Evolutionary conservation across 2,888 invertebrate genomes (phyloP).

Genomic region (Orthonychiurus folsomi): DNA sequence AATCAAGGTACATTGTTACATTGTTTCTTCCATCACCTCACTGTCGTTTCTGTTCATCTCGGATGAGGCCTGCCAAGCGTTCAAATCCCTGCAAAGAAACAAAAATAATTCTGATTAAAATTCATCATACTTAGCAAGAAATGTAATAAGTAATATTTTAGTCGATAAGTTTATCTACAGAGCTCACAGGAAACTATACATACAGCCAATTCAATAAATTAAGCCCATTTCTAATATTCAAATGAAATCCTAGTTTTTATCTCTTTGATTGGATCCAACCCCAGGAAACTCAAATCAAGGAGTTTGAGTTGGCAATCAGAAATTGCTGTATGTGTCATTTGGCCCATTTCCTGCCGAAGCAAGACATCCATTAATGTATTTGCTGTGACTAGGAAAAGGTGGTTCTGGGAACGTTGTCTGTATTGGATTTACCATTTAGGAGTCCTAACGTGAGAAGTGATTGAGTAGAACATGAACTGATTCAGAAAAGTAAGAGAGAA

Average conservation of each 20-base stretch:
- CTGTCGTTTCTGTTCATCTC: background rate
- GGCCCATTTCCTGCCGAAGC: background rate
- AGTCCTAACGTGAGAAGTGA: background rate
- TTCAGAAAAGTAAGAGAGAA: background rate
- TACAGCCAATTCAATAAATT: too few species aligned
- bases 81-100: constrained; percentile 1
- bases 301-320: background rate
- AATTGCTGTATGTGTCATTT: background rate
- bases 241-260: too few species aligned
- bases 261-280: too few species aligned
- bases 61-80: background rate
- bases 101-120: too few species aligned
- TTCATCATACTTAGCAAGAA: background rate
- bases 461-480: background rate
- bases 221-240: too few species aligned
- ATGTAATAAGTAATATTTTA: background rate
- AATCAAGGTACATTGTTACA: too few species aligned
- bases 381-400: background rate
- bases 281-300: too few species aligned
- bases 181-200: too few species aligned
- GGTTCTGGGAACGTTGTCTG: background rate
- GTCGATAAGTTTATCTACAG: background rate
- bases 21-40: background rate
- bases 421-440: background rate
- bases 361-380: background rate